These are phyloP conservation scores for Dinoponera quadriceps DNA, from an alignment of 1,140 invertebrate species.

Conservation along the genomic window DNA sequence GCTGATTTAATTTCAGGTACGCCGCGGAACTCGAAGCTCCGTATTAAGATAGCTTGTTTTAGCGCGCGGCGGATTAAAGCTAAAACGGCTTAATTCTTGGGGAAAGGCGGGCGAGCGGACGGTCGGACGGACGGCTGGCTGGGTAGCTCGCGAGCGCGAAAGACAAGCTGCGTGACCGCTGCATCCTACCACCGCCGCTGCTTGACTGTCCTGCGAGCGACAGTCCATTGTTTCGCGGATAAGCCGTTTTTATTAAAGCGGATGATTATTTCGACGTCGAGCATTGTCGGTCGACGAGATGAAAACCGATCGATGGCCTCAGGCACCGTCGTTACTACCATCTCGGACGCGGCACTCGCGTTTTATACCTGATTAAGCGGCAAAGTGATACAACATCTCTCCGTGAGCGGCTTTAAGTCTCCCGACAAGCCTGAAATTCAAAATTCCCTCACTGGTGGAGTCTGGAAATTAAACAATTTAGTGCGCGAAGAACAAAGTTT, in stretches of 20 bases:
- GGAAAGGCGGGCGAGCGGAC: constrained; percentile 7
- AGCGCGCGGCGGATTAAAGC: constrained; percentile 37
- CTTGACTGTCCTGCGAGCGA: constrained; percentile 70
- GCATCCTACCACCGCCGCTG: constrained; percentile 25
- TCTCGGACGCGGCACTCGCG: background rate
- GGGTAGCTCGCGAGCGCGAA: constrained; percentile 24
- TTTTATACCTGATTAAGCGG: constrained; percentile 24
- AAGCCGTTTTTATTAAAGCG: constrained; percentile 81
- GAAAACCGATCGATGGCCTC: constrained; percentile 68
- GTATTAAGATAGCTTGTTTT: constrained; percentile 55
- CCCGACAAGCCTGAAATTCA: background rate
- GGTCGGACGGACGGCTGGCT: background rate
- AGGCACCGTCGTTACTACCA: constrained; percentile 35
- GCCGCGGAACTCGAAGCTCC: constrained; percentile 32
- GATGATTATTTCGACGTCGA: constrained; percentile 79
- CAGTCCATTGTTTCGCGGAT: constrained; percentile 78
- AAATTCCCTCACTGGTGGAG: too few species aligned
- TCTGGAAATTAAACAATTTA: too few species aligned
- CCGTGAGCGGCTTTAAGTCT: background rate
- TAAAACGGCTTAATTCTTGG: constrained; percentile 66
- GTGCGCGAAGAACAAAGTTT: too few species aligned
- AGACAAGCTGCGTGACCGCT: constrained; percentile 30
- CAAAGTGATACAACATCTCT: constrained; percentile 7
- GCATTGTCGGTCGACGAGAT: constrained; percentile 55
- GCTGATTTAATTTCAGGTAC: constrained; percentile 46